A percentile compares a stretch with the other conserved stretches of the same genome.
These are phyloP conservation scores for Drosophila navojoa DNA, from an alignment of 1,140 invertebrate species.

Conservation along the genomic window DNA sequence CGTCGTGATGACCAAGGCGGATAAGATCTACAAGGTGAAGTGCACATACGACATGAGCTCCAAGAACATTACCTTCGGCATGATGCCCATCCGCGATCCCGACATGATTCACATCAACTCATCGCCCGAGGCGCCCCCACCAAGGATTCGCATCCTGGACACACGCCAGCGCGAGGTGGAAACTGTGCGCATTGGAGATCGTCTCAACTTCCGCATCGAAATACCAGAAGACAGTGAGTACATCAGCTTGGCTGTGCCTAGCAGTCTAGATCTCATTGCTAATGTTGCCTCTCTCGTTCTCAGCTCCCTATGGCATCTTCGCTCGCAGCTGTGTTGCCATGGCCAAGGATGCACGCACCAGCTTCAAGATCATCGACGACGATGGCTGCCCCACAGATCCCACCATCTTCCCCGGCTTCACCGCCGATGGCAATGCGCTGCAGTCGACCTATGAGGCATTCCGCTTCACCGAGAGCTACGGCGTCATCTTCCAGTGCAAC, in stretches of 20 bases:
- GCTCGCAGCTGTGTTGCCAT: constrained; percentile 97
- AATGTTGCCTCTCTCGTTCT: background rate
- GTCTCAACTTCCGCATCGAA: constrained; percentile 97
- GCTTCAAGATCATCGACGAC: constrained; percentile 97
- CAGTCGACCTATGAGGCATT: constrained; percentile 97
- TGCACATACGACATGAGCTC: constrained; percentile 98
- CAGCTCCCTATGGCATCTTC: constrained; percentile 97
- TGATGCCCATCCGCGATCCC: constrained; percentile 97
- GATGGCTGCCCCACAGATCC: constrained; percentile 97
- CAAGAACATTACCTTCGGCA: constrained; percentile 98
- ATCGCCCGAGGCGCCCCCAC: constrained; percentile 96
- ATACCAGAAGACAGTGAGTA: constrained; percentile 97
- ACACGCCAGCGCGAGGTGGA: constrained; percentile 93
- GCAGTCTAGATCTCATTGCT: background rate
- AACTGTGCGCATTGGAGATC: constrained; percentile 97
- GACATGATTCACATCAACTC: constrained; percentile 98
- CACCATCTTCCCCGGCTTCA: constrained; percentile 95
- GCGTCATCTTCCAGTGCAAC: constrained; percentile 98
- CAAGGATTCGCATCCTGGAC: constrained; percentile 96
- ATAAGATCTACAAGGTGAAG: constrained; percentile 98
- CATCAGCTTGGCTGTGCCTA: background rate
- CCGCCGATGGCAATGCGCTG: constrained; percentile 93
- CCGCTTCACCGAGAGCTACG: constrained; percentile 97
- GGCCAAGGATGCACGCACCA: constrained; percentile 98
- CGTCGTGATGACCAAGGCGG: constrained; percentile 97